Conservation (phyloP, 2,888 invertebrate species). For the Melikaiella ostensackeni region DNA sequence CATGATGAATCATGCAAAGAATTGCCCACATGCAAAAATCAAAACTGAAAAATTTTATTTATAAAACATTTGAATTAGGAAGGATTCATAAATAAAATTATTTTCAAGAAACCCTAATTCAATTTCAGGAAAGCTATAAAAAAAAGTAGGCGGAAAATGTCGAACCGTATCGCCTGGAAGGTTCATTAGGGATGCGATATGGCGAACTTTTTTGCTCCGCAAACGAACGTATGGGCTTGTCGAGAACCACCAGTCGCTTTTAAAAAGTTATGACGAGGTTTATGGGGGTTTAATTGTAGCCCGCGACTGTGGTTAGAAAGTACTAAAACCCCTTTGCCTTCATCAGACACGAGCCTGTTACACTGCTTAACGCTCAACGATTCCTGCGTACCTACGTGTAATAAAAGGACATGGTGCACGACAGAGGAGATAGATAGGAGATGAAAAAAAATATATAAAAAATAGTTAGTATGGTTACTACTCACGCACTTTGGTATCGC, state of each 20-base stretch:
- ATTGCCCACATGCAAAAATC: too few relatives aligned
- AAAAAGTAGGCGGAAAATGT: slow-evolving; percentile 25
- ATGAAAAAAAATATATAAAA: background rate
- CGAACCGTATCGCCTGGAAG: slow-evolving; percentile 25
- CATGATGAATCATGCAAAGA: too few relatives aligned
- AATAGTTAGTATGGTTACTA: background rate
- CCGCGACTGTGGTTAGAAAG: slow-evolving; percentile 74
- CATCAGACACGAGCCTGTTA: slow-evolving; percentile 36
- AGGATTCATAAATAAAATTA: background rate
- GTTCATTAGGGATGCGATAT: slow-evolving; percentile 27
- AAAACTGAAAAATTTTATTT: background rate
- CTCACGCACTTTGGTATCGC: slow-evolving; percentile 29
- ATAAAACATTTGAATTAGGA: background rate
- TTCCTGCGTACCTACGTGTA: slow-evolving; percentile 20
- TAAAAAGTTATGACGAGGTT: slow-evolving; percentile 73
- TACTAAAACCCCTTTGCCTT: slow-evolving; percentile 64
- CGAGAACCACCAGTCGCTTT: slow-evolving; percentile 25
- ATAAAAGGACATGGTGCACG: slow-evolving; percentile 6
- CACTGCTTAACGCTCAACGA: slow-evolving; percentile 38
- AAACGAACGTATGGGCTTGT: slow-evolving; percentile 15
- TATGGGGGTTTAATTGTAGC: slow-evolving; percentile 75
- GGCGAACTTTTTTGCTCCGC: background rate
- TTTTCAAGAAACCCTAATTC: background rate
- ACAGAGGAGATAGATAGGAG: background rate
- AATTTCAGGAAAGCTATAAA: slow-evolving; percentile 9